Conservation (phyloP, 2,113 vertebrate species). For the Toxotes chatareus region DNA sequence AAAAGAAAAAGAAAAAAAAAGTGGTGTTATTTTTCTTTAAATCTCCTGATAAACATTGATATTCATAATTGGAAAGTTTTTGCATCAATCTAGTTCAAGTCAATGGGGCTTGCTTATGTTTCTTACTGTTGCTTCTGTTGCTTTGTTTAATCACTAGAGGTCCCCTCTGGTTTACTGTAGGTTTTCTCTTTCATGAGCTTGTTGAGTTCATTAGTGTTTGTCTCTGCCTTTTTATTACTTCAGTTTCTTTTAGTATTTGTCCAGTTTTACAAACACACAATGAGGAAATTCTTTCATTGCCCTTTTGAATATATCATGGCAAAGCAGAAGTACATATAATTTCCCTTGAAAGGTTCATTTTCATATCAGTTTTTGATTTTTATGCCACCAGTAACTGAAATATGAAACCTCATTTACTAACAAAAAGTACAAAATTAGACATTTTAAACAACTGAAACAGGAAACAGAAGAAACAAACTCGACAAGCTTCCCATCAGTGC, state of each 20-base stretch:
- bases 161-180: background rate
- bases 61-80: background rate
- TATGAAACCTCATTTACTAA: background rate
- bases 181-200: background rate
- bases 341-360: background rate
- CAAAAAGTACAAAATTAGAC: background rate
- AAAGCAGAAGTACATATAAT: background rate
- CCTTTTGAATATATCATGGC: background rate
- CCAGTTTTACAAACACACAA: background rate
- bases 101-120: background rate
- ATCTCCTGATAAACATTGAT: background rate
- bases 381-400: background rate
- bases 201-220: background rate
- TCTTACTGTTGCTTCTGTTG: background rate
- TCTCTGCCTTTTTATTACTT: background rate
- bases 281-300: background rate
- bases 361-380: background rate
- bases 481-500: background rate
- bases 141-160: constrained; percentile 34
- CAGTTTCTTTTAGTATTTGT: background rate
- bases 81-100: background rate
- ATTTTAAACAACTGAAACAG: background rate
- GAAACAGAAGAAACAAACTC: background rate
- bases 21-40: background rate
- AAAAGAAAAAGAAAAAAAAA: background rate